These are phyloP conservation scores for Trachythela sp. DNA, from an alignment of 64 coral and sea anemone genomes.

Conservation along the genomic window DNA sequence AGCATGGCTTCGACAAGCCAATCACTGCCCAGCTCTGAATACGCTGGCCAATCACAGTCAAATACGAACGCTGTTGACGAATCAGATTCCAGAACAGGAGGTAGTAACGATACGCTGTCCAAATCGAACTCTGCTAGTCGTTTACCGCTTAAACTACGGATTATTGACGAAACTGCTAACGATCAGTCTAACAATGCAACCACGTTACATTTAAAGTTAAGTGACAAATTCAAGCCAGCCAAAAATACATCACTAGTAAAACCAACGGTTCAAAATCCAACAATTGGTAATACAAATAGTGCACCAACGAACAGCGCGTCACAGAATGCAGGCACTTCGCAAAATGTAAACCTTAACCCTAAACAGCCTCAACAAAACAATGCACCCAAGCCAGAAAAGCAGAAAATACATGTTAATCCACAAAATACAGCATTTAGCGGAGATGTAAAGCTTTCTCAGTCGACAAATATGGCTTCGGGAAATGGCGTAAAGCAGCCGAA, in stretches of 20 bases:
- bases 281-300: background rate
- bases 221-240: background rate
- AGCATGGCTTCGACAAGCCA: background rate
- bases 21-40: background rate
- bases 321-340: background rate
- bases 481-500: too few relatives aligned
- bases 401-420: too few relatives aligned
- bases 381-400: too few relatives aligned
- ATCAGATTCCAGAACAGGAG: background rate
- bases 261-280: background rate
- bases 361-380: too few relatives aligned
- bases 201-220: background rate
- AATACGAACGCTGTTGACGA: background rate
- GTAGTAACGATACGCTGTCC: background rate
- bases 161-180: background rate
- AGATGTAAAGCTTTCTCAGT: too few relatives aligned
- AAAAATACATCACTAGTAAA: background rate
- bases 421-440: too few relatives aligned
- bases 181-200: background rate
- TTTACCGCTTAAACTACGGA: background rate
- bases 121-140: background rate
- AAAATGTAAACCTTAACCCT: background rate
- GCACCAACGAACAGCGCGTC: background rate
- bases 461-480: too few relatives aligned
- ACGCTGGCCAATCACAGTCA: background rate